Percentiles rank a stretch among this genome's conserved stretches.
Evolutionary conservation across 2,888 invertebrate genomes (phyloP).

Genomic region (Eucriotettix oculatus): DNA sequence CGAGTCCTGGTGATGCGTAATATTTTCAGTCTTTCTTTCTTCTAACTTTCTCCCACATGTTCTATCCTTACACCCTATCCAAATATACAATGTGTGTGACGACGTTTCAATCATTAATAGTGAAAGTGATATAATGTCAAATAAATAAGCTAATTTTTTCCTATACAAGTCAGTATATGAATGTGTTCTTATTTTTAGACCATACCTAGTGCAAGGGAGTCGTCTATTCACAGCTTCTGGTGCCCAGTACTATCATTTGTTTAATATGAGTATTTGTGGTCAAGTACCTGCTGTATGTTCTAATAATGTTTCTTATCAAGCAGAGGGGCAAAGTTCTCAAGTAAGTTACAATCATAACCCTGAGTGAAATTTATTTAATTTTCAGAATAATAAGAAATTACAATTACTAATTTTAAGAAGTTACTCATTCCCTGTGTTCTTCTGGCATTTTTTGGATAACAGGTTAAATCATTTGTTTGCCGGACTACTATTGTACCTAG

Average conservation of each 20-base stretch:
- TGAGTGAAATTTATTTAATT: no score
- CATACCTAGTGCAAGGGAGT: constrained; percentile 24
- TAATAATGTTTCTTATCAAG: constrained; percentile 27
- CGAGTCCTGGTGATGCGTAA: no score
- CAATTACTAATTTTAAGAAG: no score
- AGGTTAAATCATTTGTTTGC: constrained; percentile 22
- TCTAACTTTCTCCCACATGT: no score
- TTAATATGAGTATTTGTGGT: constrained; percentile 32
- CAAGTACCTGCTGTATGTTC: constrained; percentile 23
- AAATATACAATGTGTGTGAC: no score
- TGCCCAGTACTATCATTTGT: constrained; percentile 33
- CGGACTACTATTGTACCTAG: constrained; percentile 25
- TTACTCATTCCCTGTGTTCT: not conserved
- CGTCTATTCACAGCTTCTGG: constrained; percentile 29
- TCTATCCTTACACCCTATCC: no score
- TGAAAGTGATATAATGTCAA: no score
- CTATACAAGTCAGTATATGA: no score
- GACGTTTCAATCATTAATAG: no score
- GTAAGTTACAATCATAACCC: constrained; percentile 2
- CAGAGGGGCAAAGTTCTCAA: constrained; percentile 15
- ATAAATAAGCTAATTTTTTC: no score
- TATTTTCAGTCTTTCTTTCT: no score
- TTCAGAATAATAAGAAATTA: no score
- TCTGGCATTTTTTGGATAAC: not conserved
- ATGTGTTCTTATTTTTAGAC: constrained; percentile 19